phyloP scores from a whole-genome alignment of 2,113 vertebrate species.

The Tylochromis polylepis region DNA sequence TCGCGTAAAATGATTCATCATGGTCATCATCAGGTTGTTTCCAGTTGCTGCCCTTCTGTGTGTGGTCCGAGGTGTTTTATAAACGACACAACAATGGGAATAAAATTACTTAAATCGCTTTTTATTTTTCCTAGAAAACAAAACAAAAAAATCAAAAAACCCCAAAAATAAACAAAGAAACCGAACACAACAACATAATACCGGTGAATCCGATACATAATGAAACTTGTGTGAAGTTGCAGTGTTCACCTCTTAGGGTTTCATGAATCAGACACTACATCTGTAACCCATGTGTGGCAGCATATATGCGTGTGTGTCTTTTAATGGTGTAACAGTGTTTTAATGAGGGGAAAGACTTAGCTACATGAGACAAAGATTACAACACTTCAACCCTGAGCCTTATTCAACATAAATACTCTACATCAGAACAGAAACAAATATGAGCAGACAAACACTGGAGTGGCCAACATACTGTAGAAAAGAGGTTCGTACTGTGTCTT shows the following conservation, averaged over 20 bases:
- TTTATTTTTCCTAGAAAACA: slow-evolving; percentile 59
- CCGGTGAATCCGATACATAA: slow-evolving; percentile 27
- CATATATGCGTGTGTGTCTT: neutral
- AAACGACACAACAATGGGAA: neutral
- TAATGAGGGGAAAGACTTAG: slow-evolving; percentile 32
- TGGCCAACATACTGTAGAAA: slow-evolving; percentile 50
- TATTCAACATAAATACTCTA: slow-evolving; percentile 60
- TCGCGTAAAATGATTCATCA: accelerated
- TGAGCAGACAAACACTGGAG: slow-evolving; percentile 29
- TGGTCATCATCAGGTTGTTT: neutral
- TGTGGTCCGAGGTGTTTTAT: neutral
- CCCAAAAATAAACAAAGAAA: slow-evolving; percentile 42
- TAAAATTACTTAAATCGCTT: slow-evolving; percentile 40
- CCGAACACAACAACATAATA: slow-evolving; percentile 32
- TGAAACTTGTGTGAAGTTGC: slow-evolving; percentile 3
- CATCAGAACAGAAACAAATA: slow-evolving; percentile 32
- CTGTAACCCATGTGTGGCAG: neutral
- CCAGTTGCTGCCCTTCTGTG: neutral
- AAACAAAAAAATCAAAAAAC: neutral
- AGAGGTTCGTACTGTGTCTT: slow-evolving; percentile 45
- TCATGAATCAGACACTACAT: neutral
- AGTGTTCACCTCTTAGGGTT: neutral
- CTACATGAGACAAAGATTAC: slow-evolving; percentile 44
- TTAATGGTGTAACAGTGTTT: slow-evolving; percentile 35
- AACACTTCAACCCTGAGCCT: slow-evolving; percentile 73